Conservation (phyloP, 1,140 invertebrate species). For the Psix sp. region DNA sequence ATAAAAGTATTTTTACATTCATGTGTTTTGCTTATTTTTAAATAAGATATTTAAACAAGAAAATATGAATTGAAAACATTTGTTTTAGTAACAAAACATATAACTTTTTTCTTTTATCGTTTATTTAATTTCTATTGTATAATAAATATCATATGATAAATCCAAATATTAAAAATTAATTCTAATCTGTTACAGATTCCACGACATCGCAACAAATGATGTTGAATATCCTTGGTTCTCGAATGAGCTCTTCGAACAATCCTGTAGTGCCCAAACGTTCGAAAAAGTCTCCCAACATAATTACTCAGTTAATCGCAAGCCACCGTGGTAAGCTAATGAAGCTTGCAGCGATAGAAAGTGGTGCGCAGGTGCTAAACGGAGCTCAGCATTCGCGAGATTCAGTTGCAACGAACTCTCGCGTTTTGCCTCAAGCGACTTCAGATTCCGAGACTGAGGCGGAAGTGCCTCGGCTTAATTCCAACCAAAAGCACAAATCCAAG, state of each 20-base stretch:
- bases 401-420: conserved; percentile 1
- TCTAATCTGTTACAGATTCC: conserved; percentile 57
- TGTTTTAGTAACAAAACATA: too few species aligned
- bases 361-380: background rate
- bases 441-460: conserved; percentile 37
- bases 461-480: background rate
- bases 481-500: conserved; percentile 60
- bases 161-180: too few species aligned
- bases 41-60: too few species aligned
- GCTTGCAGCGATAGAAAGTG: conserved; percentile 66
- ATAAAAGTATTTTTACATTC: too few species aligned
- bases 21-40: too few species aligned
- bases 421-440: background rate
- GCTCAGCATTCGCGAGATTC: conserved; percentile 1
- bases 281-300: conserved; percentile 70
- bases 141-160: too few species aligned
- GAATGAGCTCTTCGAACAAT: conserved; percentile 36
- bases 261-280: conserved; percentile 62
- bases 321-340: conserved; percentile 72
- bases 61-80: too few species aligned
- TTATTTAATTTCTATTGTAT: conserved; percentile 5
- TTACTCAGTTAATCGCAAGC: conserved; percentile 71
- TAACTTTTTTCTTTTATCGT: too few species aligned
- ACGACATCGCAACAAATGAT: conserved; percentile 58
- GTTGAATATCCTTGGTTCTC: conserved; percentile 62